phyloP scores from a whole-genome alignment of 2,888 invertebrate genomes.

The Stegophylla sp. region DNA sequence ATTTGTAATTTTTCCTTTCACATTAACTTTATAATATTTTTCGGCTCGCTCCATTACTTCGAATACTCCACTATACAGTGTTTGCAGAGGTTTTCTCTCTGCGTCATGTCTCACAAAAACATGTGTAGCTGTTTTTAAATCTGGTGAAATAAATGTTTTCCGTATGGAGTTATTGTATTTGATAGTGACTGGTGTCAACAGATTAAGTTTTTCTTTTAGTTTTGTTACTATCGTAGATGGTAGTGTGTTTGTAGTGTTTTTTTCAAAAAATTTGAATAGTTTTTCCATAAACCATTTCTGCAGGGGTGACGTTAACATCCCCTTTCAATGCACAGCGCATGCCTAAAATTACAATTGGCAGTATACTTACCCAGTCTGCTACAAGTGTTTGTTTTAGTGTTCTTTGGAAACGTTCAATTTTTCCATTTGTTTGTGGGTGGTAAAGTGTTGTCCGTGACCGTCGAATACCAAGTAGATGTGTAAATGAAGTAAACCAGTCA shows the following conservation, averaged over 20 bases:
- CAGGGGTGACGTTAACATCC: not conserved
- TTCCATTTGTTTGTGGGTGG: constrained; percentile 53
- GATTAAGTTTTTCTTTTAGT: not conserved
- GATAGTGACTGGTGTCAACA: not conserved
- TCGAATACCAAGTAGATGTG: not conserved
- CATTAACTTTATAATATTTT: not conserved
- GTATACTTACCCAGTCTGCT: not conserved
- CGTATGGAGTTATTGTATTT: not conserved
- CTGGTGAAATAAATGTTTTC: not conserved
- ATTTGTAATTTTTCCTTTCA: not conserved
- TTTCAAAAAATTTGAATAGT: not conserved
- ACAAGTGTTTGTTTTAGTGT: constrained; percentile 55
- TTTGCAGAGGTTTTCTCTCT: not conserved
- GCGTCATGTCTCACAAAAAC: not conserved
- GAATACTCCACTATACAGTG: not conserved
- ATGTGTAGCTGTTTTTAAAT: not conserved
- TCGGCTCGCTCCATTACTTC: not conserved
- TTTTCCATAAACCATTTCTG: not conserved
- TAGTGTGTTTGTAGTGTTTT: no score
- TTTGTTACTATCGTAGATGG: not conserved
- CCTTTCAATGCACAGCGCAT: not conserved
- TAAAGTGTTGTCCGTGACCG: constrained; percentile 4
- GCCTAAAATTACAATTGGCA: not conserved
- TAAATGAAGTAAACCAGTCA: not conserved
- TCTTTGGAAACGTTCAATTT: constrained; percentile 56